Evolutionary conservation across 2,888 invertebrate genomes (phyloP).

Genomic region (Podabrus alpinus): DNA sequence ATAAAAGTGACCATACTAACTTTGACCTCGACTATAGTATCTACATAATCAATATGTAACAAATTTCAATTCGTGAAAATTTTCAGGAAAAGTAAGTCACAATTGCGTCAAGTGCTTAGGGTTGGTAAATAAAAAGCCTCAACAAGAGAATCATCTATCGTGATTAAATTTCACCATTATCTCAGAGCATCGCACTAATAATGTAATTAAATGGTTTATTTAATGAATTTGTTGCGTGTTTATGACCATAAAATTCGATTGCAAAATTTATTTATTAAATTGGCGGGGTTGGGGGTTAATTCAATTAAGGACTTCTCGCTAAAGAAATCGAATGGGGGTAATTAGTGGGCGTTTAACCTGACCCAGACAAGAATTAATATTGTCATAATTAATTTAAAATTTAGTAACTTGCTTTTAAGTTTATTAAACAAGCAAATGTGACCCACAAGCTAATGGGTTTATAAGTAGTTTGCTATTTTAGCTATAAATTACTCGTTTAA

Average conservation of each 20-base stretch:
- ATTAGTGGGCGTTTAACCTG: neutral
- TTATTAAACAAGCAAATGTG: neutral
- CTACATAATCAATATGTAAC: neutral
- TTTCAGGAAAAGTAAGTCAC: neutral
- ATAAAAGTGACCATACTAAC: neutral
- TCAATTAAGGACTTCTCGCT: neutral
- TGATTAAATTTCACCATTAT: neutral
- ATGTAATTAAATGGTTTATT: neutral
- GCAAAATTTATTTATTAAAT: neutral
- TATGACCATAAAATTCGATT: neutral
- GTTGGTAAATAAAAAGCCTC: neutral
- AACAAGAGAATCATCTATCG: neutral
- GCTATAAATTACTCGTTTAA: neutral
- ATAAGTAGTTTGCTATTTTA: neutral
- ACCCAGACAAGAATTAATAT: neutral
- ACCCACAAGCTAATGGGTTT: neutral
- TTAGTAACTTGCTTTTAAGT: neutral
- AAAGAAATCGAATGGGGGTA: neutral
- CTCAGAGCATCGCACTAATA: neutral
- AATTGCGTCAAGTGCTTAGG: neutral
- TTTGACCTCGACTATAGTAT: neutral
- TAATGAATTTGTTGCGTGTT: neutral
- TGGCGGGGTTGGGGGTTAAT: neutral
- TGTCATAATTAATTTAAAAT: neutral
- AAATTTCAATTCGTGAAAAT: neutral